Percentiles rank a stretch among this genome's conserved stretches.
These are phyloP conservation scores for Hesperophylax magnus DNA, from an alignment of 1,140 invertebrate genomes.

Conservation along the genomic window DNA sequence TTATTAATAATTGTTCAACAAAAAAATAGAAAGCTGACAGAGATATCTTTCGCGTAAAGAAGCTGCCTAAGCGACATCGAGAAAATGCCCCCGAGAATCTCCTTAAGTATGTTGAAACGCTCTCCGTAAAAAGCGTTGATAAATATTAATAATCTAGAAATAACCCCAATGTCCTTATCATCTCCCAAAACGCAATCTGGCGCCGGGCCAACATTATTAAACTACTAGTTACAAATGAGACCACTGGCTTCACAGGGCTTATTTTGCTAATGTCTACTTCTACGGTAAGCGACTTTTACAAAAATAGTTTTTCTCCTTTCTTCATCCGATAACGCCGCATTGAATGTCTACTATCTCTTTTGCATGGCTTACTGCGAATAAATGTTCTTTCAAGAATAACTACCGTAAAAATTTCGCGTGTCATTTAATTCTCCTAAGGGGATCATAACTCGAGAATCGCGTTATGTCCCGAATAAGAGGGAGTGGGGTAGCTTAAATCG, in stretches of 20 bases:
- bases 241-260: slow-evolving; percentile 9
- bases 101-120: background rate
- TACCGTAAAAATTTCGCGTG: slow-evolving; percentile 50
- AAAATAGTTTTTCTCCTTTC: background rate
- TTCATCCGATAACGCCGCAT: background rate
- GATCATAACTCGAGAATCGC: slow-evolving; percentile 29
- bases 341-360: background rate
- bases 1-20: too few species aligned
- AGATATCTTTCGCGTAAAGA: too few species aligned
- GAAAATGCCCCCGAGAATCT: background rate
- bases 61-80: too few species aligned
- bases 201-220: slow-evolving; percentile 53
- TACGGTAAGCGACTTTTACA: background rate
- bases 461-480: background rate
- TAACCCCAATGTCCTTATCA: slow-evolving; percentile 43
- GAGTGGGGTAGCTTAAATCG: slow-evolving; percentile 1
- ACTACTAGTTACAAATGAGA: slow-evolving; percentile 47
- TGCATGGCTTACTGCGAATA: slow-evolving; percentile 1
- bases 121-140: background rate
- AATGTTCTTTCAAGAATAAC: slow-evolving; percentile 46
- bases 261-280: slow-evolving; percentile 13
- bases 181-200: slow-evolving; percentile 49
- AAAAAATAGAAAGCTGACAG: too few species aligned
- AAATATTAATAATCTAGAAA: slow-evolving; percentile 35
- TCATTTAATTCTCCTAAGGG: slow-evolving; percentile 46